Base-by-base conservation (phyloP, 2,888 invertebrate species). In the Sphaerophoria rueppellii region DNA sequence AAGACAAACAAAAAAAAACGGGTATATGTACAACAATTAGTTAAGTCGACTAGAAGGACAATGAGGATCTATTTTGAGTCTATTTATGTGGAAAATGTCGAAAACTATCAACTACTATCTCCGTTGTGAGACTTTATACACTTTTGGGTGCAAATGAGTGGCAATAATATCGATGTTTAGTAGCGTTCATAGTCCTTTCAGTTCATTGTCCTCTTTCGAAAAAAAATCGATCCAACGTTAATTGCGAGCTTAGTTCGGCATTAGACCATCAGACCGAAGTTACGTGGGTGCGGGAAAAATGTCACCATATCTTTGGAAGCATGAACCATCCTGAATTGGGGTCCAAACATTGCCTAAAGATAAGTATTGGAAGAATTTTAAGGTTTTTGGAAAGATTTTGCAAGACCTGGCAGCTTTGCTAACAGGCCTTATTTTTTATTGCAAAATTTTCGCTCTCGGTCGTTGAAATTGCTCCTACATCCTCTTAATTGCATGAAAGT, bases 91-190 rank as follows among this genome's bases (percentile, higher is more conserved):
- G 80, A 85, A 85, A 81, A 85, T 81, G 48, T 77, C 76, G 16
- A 52, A 73, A 70, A 73, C 80, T 70, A 76, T 72, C 55, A 72
- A 60, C 70, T 43, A 55, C 14, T 50, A 46, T 34, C n/a, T 34
- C n/a, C 11, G 12, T 24, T 50, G 46, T 11, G 34, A 43, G 43
- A 11, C n/a, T 34, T 35, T 46, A 11, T 32, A 54, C 63, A 32
- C 54, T 54, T 14, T 60, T 71, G 58, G 50, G 65, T 79, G 65
- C 74, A 74, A 71, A 60, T 63, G 79, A 71, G 75, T 72, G 80
- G 83, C 73, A 78, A 69, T 83, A 79, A 83, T 70, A 40, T 9
- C 60, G 71, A 83, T 79, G 76, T 75, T 85, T 80, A 83, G 71
- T 79, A 43, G 34, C 34, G 46, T 63, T 14, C 24, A 50, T 60